Conservation (phyloP, 2,797 vertebrate species). For the Anabas testudineus region DNA sequence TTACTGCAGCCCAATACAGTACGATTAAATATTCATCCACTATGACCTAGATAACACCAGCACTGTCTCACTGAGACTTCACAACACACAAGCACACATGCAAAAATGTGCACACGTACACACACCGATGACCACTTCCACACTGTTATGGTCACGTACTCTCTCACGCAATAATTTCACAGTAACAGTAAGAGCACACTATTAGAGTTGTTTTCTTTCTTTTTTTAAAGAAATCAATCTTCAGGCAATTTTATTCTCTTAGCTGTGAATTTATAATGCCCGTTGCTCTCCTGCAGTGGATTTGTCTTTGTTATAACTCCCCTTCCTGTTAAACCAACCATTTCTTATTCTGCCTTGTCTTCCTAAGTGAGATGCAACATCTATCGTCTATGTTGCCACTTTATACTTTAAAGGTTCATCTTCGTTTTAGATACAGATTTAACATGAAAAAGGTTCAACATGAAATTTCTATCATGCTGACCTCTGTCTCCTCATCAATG, state of each 20-base stretch:
- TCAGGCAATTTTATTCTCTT: not conserved
- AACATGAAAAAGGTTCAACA: too few species aligned
- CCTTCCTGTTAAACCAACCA: not conserved
- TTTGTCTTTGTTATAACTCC: not conserved
- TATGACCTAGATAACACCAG: constrained; percentile 67
- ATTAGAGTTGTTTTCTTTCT: not conserved
- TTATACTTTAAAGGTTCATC: too few species aligned
- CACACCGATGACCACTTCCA: not conserved
- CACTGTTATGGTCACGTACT: not conserved
- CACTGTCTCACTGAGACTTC: constrained; percentile 28
- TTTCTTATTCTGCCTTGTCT: not conserved
- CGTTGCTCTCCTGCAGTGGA: not conserved
- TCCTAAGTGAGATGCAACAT: not conserved
- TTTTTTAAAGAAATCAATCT: not conserved
- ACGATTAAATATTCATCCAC: constrained; percentile 68
- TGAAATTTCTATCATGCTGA: too few species aligned
- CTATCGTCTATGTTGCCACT: too few species aligned
- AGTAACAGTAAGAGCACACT: not conserved
- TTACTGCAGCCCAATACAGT: constrained; percentile 47
- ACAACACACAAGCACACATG: constrained; percentile 6
- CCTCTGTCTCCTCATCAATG: too few species aligned
- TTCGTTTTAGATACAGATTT: too few species aligned
- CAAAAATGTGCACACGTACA: not conserved
- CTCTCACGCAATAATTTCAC: too few species aligned
- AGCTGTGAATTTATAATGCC: not conserved